Conservation (phyloP, 2,888 invertebrate species). For the Polyommatus iphigenia region DNA sequence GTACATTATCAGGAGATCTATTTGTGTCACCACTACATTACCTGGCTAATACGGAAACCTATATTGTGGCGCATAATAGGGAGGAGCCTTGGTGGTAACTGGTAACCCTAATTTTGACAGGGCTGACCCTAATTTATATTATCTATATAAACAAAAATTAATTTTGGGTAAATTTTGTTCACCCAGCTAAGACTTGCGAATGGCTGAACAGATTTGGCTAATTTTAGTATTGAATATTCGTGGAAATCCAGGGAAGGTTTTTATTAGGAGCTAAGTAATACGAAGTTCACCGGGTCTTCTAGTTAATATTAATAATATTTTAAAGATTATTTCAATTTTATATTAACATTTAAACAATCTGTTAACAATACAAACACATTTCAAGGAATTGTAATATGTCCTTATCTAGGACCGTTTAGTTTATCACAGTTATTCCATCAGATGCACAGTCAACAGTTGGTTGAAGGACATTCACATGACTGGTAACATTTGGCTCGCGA, state of each 20-base stretch:
- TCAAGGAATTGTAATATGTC: not conserved
- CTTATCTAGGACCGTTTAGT: not conserved
- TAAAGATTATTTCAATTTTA: not conserved
- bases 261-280: too few relatives aligned
- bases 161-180: too few relatives aligned
- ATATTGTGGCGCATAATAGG: not conserved
- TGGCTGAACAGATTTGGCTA: too few relatives aligned
- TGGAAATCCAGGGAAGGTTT: too few relatives aligned
- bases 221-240: too few relatives aligned
- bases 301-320: too few relatives aligned
- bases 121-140: not conserved
- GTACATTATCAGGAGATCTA: constrained; percentile 12
- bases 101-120: not conserved
- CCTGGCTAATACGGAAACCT: constrained; percentile 4
- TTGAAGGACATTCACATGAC: not conserved
- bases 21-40: not conserved
- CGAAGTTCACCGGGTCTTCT: too few relatives aligned
- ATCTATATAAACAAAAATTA: too few relatives aligned
- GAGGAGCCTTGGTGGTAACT: not conserved
- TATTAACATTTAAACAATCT: not conserved
- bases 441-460: not conserved
- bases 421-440: constrained; percentile 8
- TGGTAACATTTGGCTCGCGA: not conserved
- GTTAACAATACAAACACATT: not conserved
- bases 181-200: too few relatives aligned